phyloP scores from a whole-genome alignment of 1,140 invertebrate species.

The Ridgeia piscesae region DNA sequence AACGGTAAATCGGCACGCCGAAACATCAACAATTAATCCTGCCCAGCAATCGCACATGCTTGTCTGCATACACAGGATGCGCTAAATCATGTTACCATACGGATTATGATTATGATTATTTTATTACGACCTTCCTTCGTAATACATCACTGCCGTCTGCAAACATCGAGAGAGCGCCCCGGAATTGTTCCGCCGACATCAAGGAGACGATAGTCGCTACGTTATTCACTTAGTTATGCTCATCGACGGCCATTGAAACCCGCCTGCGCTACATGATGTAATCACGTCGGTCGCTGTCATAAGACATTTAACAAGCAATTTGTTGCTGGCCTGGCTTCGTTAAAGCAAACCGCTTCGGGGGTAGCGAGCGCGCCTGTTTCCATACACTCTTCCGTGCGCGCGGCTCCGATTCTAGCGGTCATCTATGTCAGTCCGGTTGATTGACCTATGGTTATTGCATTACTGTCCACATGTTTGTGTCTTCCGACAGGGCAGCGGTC shows the following conservation, averaged over 20 bases:
- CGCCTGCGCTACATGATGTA: not conserved
- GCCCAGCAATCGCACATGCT: not conserved
- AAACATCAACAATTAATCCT: not conserved
- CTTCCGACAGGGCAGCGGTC: not conserved
- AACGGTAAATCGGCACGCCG: not conserved
- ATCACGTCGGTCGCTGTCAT: not conserved
- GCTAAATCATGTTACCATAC: not conserved
- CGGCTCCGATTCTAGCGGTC: not conserved
- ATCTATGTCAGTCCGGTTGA: not conserved
- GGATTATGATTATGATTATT: not conserved
- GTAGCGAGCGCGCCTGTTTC: not conserved
- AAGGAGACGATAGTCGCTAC: not conserved
- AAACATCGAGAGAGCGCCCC: not conserved
- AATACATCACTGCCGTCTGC: not conserved
- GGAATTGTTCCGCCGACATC: not conserved
- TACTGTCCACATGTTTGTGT: not conserved
- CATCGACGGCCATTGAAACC: not conserved
- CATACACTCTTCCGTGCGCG: not conserved
- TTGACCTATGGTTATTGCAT: not conserved
- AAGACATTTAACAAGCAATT: slow-evolving; percentile 1
- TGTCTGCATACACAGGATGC: not conserved
- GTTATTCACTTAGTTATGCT: not conserved
- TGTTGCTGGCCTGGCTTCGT: not conserved
- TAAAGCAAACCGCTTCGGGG: not conserved
- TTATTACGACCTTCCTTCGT: not conserved